phyloP scores from a whole-genome alignment of 2,797 vertebrate genomes.

The Pachyuromys duprasi region DNA sequence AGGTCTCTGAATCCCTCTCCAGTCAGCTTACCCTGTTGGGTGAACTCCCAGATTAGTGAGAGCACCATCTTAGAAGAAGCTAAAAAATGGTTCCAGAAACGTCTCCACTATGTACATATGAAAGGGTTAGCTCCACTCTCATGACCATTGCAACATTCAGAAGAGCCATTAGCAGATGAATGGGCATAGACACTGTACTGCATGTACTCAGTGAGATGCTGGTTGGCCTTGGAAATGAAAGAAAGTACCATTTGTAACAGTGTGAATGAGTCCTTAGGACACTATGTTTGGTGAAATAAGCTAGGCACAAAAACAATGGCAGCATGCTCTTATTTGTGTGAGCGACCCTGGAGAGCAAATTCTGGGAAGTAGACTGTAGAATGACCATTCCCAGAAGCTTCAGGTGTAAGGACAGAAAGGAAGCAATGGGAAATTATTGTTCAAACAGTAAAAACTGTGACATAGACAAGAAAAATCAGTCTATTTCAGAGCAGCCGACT shows the following conservation, averaged over 20 bases:
- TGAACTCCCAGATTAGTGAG: not conserved
- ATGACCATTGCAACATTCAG: not conserved
- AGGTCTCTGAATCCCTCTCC: not conserved
- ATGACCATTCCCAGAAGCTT: not conserved
- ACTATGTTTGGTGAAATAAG: not conserved
- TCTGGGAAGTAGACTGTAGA: not conserved
- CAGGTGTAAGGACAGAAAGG: not conserved
- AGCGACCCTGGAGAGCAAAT: not conserved
- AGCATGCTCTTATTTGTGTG: not conserved
- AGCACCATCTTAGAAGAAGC: not conserved
- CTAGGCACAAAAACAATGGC: not conserved
- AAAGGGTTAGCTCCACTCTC: fast-evolving
- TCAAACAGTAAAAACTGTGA: not conserved
- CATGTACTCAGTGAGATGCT: not conserved
- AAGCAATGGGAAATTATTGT: not conserved
- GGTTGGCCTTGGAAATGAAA: not conserved
- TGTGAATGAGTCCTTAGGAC: not conserved
- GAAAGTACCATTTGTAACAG: not conserved
- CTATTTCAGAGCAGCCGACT: not conserved
- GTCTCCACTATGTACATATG: not conserved
- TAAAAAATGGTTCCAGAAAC: not conserved
- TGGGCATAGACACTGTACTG: not conserved
- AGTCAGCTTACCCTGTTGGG: not conserved
- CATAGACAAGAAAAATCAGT: not conserved
- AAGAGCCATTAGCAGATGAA: not conserved